Base-by-base conservation (phyloP, 2,113 vertebrate species). In the Channa maculata region DNA sequence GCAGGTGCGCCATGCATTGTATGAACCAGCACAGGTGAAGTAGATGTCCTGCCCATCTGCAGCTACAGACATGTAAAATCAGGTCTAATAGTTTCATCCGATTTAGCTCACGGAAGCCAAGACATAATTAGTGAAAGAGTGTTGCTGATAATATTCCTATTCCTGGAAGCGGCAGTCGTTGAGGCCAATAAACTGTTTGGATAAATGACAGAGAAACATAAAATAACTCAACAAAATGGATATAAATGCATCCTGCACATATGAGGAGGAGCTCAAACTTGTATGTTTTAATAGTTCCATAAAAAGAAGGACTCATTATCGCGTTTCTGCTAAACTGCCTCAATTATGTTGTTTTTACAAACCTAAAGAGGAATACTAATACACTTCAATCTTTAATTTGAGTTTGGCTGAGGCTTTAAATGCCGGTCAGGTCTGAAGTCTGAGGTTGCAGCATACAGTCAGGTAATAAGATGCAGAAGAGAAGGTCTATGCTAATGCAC, bases 401-500 rank as follows among this genome's bases (percentile, higher is more conserved):
- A 84, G 52, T 57, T 76, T 55, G 59, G 59, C 7, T 61, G 14
- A 46, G 43, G 57, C 63, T 85, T 86, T 43, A 86, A 86, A 86
- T 86, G 73, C 72, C 38, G 73, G 13, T 82, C 71, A 80, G 75
- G 70, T 71, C 52, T 74, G 37, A 53, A 67, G 70, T 66, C 62
- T 62, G 71, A 71, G 58, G 39, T 72, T 69, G 64, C 59, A 46
- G 71, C 34, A 43, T 67, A 71, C 71, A 85, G 65, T 83, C 72
- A 60, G 82, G 58, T 86, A 90, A 81, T 86, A 75, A 84, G 84
- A 83, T 75, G 70, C 78, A 79, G 71, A 67, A 62, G 34, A 44
- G 62, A 82, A 68, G 54, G 54, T 43, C 52, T 80, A 88, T 85
- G 80, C 80, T 84, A 89, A 87, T 85, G 79, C 59, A 66, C 80